Evolutionary conservation across 2,888 invertebrate species (phyloP), one percentile per base, ranked within the genome.

Genomic region (Lomographa bimaculata): DNA sequence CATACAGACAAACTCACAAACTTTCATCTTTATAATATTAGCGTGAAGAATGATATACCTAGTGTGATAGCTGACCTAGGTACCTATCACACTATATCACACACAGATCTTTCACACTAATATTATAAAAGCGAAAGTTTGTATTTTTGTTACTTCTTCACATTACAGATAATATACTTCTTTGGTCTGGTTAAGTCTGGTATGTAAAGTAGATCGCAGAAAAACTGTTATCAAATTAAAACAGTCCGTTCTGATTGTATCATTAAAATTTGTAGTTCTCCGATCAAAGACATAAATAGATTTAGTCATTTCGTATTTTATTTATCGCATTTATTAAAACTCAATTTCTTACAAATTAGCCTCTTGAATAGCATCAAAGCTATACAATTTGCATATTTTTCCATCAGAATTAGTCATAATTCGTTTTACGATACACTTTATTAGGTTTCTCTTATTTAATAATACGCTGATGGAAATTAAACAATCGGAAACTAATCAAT

Each of bases 331-430:
- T 45, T 50, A 47, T 47, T 42, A 40, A 42, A 45, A 40, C 46
- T 45, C 42, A 49, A 52, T 53, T 50, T 46, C 28, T 36, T 19
- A 14, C 11, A 47, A 37, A 42, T 45, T 42, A 37, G 14, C 11
- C 11, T 37, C 19, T 23, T 29, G 33, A 30, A 39, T 20, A 25
- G 10, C 48, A 40, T 47, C 28, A 46, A 30, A 46, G 29, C 24
- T 9, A 32, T 35, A 12, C 6, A 25, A 47, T 47, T 53, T 46
- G 41, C 49, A 46, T 52, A 47, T 40, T 43, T 37, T 19, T 47
- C 34, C 28, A 35, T 24, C 23, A 9, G 38, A 45, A 46, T 38
- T 38, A 38, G 26, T 30, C 30, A 39, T 42, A 12, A 42, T 41
- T 29, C 33, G 0, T 30, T 42, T 33, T 43, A 41, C 24, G 30